phyloP scores from a whole-genome alignment of 2,888 invertebrate genomes.

The Lycophotia porphyrea region DNA sequence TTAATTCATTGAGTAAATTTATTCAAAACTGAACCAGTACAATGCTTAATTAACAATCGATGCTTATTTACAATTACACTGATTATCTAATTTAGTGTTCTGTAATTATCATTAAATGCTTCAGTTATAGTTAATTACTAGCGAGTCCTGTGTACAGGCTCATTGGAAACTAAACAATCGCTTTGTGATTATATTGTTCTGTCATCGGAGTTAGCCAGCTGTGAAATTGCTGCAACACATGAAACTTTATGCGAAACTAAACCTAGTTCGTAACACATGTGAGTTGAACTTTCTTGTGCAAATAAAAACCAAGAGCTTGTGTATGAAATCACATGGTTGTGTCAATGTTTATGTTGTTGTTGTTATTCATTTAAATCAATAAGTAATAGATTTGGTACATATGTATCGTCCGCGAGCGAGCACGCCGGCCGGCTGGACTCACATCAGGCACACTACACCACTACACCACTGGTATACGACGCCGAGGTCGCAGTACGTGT shows the following conservation, averaged over 20 bases:
- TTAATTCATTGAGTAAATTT: background rate
- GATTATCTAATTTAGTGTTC: constrained; percentile 1
- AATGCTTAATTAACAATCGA: background rate
- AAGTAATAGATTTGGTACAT: constrained; percentile 17
- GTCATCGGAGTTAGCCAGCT: background rate
- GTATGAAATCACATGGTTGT: background rate
- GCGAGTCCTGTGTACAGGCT: background rate
- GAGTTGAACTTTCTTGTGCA: constrained; percentile 1
- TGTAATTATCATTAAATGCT: constrained; percentile 7
- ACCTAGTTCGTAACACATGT: background rate
- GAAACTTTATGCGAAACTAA: constrained; percentile 37
- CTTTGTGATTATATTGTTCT: background rate
- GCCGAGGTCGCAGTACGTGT: background rate
- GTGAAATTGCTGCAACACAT: constrained; percentile 5
- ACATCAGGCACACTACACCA: constrained; percentile 18
- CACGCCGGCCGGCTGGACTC: constrained; percentile 8
- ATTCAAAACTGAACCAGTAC: background rate
- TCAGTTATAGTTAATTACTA: constrained; percentile 3
- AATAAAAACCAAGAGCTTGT: background rate
- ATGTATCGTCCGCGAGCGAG: constrained; percentile 6
- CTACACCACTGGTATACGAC: background rate
- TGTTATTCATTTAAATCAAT: constrained; percentile 38
- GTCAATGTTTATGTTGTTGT: constrained; percentile 25
- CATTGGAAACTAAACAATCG: constrained; percentile 8
- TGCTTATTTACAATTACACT: background rate